A percentile compares a stretch with the other conserved stretches of the same genome.
phyloP scores from a whole-genome alignment of 2,888 invertebrate genomes.

The Loripinus fragilis region DNA sequence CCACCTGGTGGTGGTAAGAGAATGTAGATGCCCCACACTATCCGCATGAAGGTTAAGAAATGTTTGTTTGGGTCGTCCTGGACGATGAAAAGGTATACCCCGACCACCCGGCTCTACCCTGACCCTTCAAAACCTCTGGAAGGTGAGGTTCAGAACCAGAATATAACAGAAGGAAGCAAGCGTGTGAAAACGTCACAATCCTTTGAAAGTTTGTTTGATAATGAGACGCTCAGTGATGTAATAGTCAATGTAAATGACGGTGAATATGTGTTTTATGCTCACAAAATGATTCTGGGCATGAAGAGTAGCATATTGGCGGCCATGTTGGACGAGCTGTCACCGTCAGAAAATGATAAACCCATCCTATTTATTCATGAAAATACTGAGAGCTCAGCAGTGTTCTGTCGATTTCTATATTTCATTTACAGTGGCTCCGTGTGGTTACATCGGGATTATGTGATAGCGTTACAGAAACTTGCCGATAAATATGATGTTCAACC shows the following conservation, averaged over 20 bases:
- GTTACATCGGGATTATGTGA: slow-evolving; percentile 79
- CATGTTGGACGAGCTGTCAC: slow-evolving; percentile 68
- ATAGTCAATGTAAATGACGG: slow-evolving; percentile 74
- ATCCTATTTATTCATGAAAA: slow-evolving; percentile 73
- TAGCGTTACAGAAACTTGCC: slow-evolving; percentile 79
- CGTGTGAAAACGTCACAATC: slow-evolving; percentile 77
- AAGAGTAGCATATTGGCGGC: slow-evolving; percentile 75
- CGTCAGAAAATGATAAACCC: slow-evolving; percentile 60
- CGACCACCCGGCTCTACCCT: slow-evolving; percentile 67
- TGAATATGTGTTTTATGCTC: slow-evolving; percentile 74
- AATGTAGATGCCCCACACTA: slow-evolving; percentile 25
- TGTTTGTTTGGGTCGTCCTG: slow-evolving; percentile 53
- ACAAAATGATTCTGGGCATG: slow-evolving; percentile 77
- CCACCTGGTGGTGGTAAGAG: slow-evolving; percentile 13
- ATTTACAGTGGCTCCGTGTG: slow-evolving; percentile 81
- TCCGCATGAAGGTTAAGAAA: slow-evolving; percentile 61
- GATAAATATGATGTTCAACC: slow-evolving; percentile 79
- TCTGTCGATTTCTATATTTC: slow-evolving; percentile 80
- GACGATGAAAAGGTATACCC: slow-evolving; percentile 76
- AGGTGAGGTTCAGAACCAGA: slow-evolving; percentile 61
- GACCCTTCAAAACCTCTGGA: slow-evolving; percentile 75
- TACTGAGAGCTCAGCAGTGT: slow-evolving; percentile 77
- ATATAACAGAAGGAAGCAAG: slow-evolving; percentile 64
- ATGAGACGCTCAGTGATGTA: slow-evolving; percentile 75
- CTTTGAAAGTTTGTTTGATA: slow-evolving; percentile 77